phyloP scores from a whole-genome alignment of 2,113 vertebrate genomes.

The Panthera uncia region DNA sequence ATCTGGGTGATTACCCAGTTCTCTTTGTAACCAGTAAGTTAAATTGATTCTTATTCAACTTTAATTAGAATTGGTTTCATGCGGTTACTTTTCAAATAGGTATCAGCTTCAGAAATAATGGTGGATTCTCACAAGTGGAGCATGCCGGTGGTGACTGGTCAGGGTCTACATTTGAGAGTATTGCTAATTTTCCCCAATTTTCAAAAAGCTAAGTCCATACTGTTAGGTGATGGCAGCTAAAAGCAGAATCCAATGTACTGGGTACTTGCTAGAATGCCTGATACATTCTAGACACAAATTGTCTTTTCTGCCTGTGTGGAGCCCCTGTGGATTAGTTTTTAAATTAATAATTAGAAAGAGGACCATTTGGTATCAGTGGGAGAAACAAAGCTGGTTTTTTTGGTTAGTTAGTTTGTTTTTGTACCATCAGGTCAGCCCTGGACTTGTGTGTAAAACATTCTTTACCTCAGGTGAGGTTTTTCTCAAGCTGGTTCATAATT shows the following conservation, averaged over 20 bases:
- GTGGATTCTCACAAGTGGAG: background rate
- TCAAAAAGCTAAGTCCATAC: background rate
- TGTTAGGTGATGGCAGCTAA: background rate
- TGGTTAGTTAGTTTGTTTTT: background rate
- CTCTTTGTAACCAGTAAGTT: background rate
- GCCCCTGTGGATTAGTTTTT: background rate
- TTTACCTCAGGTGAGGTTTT: background rate
- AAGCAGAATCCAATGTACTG: background rate
- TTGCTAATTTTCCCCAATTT: background rate
- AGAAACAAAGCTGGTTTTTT: background rate
- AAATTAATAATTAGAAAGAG: slow-evolving; percentile 48
- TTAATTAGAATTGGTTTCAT: background rate
- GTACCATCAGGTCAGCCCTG: background rate
- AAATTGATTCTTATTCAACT: background rate
- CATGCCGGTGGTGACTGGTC: background rate
- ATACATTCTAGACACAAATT: background rate
- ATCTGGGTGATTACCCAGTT: background rate
- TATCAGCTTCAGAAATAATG: background rate
- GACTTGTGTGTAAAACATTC: background rate
- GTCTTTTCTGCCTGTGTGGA: background rate
- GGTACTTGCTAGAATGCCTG: background rate
- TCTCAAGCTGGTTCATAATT: background rate
- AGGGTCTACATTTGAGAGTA: background rate
- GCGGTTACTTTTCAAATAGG: background rate
- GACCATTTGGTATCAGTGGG: background rate